Percentiles rank a stretch among this genome's conserved stretches.
Conservation (phyloP, 2,888 invertebrate species). For the Agonopterix heracliana region DNA sequence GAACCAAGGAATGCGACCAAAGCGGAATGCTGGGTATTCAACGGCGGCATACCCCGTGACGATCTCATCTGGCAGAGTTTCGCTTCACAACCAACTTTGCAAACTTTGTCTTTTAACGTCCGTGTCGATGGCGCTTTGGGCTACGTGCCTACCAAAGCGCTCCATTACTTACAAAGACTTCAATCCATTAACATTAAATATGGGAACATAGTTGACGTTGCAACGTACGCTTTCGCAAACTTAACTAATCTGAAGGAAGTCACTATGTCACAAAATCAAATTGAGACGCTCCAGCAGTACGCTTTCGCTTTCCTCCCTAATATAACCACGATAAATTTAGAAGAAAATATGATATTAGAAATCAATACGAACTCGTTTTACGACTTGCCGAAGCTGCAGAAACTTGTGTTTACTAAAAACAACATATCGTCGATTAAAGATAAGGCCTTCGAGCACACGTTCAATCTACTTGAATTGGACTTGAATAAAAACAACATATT, state of each 20-base stretch:
- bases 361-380: slow-evolving; percentile 84
- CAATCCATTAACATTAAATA: slow-evolving; percentile 82
- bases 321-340: slow-evolving; percentile 81
- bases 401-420: slow-evolving; percentile 90
- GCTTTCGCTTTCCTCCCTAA: slow-evolving; percentile 85
- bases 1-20: slow-evolving; percentile 78
- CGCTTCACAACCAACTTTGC: slow-evolving; percentile 81
- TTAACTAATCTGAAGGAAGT: slow-evolving; percentile 81
- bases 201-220: slow-evolving; percentile 82
- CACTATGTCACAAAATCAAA: slow-evolving; percentile 81
- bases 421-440: slow-evolving; percentile 89
- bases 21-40: slow-evolving; percentile 87
- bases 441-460: slow-evolving; percentile 85
- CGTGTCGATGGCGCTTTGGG: slow-evolving; percentile 81
- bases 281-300: slow-evolving; percentile 79
- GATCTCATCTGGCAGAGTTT: slow-evolving; percentile 86
- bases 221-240: slow-evolving; percentile 84
- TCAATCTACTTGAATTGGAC: slow-evolving; percentile 86
- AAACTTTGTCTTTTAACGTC: slow-evolving; percentile 83
- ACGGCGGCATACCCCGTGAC: slow-evolving; percentile 79
- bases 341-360: slow-evolving; percentile 85
- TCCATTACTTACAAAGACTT: slow-evolving; percentile 80
- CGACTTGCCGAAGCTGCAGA: slow-evolving; percentile 82
- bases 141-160: slow-evolving; percentile 82
- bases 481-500: slow-evolving; percentile 86